phyloP scores from a whole-genome alignment of 1,140 invertebrate species.

The Papilio dardanus region DNA sequence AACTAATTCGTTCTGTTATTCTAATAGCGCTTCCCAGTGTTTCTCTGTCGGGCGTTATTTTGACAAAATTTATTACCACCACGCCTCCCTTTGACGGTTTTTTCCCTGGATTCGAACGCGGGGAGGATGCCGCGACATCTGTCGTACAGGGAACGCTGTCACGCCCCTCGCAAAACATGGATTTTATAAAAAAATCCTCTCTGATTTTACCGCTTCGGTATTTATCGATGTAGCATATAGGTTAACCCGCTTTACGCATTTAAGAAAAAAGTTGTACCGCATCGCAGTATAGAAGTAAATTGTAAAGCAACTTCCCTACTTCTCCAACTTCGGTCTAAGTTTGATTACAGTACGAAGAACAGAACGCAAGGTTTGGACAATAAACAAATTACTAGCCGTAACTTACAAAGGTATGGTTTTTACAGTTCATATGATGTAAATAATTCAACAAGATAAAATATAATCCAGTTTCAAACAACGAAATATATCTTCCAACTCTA shows the following conservation, averaged over 20 bases:
- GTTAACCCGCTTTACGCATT: neutral
- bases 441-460: too few relatives aligned
- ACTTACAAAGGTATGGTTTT: too few relatives aligned
- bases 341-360: too few relatives aligned
- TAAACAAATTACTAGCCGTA: too few relatives aligned
- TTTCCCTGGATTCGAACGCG: constrained; percentile 51
- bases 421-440: too few relatives aligned
- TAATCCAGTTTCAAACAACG: too few relatives aligned
- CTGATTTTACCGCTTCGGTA: constrained; percentile 44
- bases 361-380: too few relatives aligned
- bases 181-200: constrained; percentile 56
- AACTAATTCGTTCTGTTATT: constrained; percentile 81
- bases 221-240: neutral
- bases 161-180: constrained; percentile 61
- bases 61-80: constrained; percentile 82
- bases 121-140: constrained; percentile 75
- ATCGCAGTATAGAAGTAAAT: too few relatives aligned
- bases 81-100: constrained; percentile 74
- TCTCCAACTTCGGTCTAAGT: too few relatives aligned
- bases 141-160: constrained; percentile 65
- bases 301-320: too few relatives aligned
- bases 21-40: constrained; percentile 79
- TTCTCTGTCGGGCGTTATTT: constrained; percentile 78
- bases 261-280: neutral
- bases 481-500: neutral